phyloP scores from a whole-genome alignment of 2,888 invertebrate species.

The Sicus ferrugineus region DNA sequence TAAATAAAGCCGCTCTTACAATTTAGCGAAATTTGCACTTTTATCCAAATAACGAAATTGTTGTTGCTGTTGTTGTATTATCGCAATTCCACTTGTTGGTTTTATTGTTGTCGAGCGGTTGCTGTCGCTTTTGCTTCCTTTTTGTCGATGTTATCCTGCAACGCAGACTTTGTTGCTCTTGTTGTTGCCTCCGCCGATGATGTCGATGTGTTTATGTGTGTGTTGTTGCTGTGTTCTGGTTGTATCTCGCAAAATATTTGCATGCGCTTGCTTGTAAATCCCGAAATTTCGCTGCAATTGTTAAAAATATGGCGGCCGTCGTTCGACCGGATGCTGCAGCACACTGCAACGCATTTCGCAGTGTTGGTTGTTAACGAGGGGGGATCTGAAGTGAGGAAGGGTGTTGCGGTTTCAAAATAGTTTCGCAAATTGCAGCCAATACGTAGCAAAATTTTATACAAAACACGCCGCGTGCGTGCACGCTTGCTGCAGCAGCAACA shows the following conservation, averaged over 20 bases:
- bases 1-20: not conserved
- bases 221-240: not conserved
- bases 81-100: not conserved
- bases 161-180: conserved; percentile 11
- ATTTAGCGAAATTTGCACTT: not conserved
- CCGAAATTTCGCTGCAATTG: not conserved
- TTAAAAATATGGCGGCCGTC: not conserved
- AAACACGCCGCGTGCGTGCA: not conserved
- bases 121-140: not conserved
- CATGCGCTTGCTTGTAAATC: not conserved
- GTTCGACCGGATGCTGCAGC: not conserved
- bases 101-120: conserved; percentile 1
- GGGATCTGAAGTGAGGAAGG: not conserved
- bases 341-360: not conserved
- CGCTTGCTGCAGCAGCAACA: not conserved
- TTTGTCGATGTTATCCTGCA: too few relatives aligned
- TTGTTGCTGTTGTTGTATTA: not conserved
- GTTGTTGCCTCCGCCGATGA: not conserved
- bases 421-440: conserved; percentile 1
- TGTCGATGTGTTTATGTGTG: not conserved
- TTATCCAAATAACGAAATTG: not conserved
- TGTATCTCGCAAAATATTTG: conserved; percentile 10
- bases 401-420: not conserved
- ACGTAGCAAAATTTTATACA: not conserved
- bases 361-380: not conserved